Evolutionary conservation across 2,113 vertebrate genomes (phyloP).

Genomic region (Gracilinanus agilis): DNA sequence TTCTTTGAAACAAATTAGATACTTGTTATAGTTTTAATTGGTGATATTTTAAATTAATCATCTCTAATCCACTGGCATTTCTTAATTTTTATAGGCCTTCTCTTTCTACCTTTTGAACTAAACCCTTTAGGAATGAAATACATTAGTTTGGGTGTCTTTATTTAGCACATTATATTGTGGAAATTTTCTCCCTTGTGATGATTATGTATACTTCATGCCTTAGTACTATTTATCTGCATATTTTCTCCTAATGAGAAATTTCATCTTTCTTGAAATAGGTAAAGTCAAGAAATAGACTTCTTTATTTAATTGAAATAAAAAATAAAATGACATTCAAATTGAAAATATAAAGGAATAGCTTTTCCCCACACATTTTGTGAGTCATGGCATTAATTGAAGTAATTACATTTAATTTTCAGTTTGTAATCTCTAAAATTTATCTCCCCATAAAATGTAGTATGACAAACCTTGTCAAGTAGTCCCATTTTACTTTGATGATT

Average conservation of each 20-base stretch:
- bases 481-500: neutral
- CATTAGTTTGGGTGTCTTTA: neutral
- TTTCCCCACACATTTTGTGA: constrained; percentile 5
- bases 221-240: constrained; percentile 17
- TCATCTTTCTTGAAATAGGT: neutral
- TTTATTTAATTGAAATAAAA: constrained; percentile 8
- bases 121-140: neutral
- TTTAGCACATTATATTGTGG: neutral
- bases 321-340: constrained; percentile 36
- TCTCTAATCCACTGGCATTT: neutral
- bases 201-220: neutral
- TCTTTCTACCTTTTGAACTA: constrained; percentile 37
- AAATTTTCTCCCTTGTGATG: constrained; percentile 15
- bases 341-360: constrained; percentile 15
- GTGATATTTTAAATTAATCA: constrained; percentile 14
- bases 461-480: neutral
- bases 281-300: constrained; percentile 29
- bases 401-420: constrained; percentile 15
- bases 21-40: constrained; percentile 50
- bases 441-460: neutral
- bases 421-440: neutral
- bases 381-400: neutral
- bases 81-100: neutral
- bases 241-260: neutral
- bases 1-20: constrained; percentile 25